Evolutionary conservation across 1,140 invertebrate genomes (phyloP).

Genomic region (Teleogryllus occipitalis): DNA sequence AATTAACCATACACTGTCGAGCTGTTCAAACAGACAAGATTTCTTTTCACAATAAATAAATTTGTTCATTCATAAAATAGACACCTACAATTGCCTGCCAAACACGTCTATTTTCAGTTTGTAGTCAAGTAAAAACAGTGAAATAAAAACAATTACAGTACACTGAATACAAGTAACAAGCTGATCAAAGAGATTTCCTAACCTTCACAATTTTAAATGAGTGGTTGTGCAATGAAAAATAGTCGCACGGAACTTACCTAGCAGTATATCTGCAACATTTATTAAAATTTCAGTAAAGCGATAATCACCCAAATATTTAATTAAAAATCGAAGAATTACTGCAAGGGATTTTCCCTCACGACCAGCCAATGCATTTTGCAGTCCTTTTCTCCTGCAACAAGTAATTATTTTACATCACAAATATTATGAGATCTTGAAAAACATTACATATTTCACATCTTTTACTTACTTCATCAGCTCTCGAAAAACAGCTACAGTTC

Average conservation of each 20-base stretch:
- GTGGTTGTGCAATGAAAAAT: too few relatives aligned
- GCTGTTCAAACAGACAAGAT: too few relatives aligned
- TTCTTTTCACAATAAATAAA: too few relatives aligned
- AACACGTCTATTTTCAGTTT: too few relatives aligned
- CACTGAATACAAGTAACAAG: too few relatives aligned
- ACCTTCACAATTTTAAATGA: too few relatives aligned
- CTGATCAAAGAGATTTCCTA: too few relatives aligned
- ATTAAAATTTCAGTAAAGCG: slow-evolving; percentile 64
- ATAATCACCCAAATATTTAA: slow-evolving; percentile 60
- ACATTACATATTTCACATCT: not conserved
- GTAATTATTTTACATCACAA: not conserved
- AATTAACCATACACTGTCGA: too few relatives aligned
- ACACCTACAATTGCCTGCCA: too few relatives aligned
- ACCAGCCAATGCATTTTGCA: slow-evolving; percentile 58
- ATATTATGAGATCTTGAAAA: not conserved
- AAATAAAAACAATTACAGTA: too few relatives aligned
- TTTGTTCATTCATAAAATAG: too few relatives aligned
- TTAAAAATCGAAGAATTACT: slow-evolving; percentile 66
- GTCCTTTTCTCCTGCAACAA: slow-evolving; percentile 50
- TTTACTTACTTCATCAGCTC: slow-evolving; percentile 57
- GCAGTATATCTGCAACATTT: slow-evolving; percentile 60
- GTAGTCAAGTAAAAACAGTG: too few relatives aligned
- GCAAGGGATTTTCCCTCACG: slow-evolving; percentile 56
- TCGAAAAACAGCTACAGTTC: slow-evolving; percentile 69
- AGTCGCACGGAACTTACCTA: slow-evolving; percentile 44